A percentile compares a stretch with the other conserved stretches of the same genome.
Evolutionary conservation across 2,113 vertebrate genomes (phyloP).

Genomic region (Tyto alba): DNA sequence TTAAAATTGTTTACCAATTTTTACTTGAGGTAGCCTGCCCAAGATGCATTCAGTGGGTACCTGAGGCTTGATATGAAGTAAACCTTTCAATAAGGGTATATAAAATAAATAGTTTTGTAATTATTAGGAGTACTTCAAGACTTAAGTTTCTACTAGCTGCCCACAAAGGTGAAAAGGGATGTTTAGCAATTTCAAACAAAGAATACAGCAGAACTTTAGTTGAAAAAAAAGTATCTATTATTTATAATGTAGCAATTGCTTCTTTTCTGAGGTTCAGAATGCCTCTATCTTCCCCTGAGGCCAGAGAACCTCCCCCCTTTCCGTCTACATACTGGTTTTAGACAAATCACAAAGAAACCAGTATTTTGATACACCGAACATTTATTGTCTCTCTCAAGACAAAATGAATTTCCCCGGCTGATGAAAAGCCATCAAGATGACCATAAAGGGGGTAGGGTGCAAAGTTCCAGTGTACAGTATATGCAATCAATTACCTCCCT

Average conservation of each 20-base stretch:
- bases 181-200: neutral
- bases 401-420: slow-evolving; percentile 18
- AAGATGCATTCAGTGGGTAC: neutral
- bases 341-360: neutral
- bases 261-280: neutral
- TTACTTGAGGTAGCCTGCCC: neutral
- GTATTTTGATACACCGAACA: slow-evolving; percentile 54
- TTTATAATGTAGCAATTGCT: neutral
- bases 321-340: neutral
- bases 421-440: slow-evolving; percentile 31
- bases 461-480: slow-evolving; percentile 50
- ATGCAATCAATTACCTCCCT: slow-evolving; percentile 1
- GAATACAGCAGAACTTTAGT: neutral
- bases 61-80: neutral
- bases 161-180: neutral
- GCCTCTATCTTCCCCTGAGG: neutral
- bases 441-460: neutral
- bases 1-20: neutral
- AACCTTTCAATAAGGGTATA: neutral
- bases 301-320: neutral
- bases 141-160: neutral
- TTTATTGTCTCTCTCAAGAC: slow-evolving; percentile 66
- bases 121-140: neutral
- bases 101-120: neutral
- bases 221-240: neutral